Percentiles rank a stretch among this genome's conserved stretches.
Evolutionary conservation across 1,140 invertebrate species (phyloP).

Genomic region (Charaxes varanes): DNA sequence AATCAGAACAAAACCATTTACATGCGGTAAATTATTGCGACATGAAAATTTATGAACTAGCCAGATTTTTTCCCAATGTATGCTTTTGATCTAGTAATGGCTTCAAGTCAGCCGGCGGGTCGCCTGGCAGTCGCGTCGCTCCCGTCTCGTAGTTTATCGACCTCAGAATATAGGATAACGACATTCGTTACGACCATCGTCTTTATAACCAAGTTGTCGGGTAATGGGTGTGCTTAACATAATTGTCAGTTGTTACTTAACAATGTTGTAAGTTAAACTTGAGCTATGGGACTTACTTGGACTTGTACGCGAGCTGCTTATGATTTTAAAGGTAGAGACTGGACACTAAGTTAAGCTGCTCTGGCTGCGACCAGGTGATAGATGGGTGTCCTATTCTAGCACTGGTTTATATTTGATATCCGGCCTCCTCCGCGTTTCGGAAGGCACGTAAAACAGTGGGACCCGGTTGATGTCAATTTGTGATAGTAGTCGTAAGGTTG

Average conservation of each 20-base stretch:
- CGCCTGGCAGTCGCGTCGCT: constrained; percentile 37
- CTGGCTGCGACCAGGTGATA: no score
- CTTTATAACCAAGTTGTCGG: constrained; percentile 41
- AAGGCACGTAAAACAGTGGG: no score
- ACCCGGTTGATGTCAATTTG: no score
- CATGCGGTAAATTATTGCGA: constrained; percentile 1
- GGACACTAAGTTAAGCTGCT: no score
- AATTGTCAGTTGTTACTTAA: constrained; percentile 33
- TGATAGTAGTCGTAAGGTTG: no score
- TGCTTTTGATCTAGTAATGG: constrained; percentile 46
- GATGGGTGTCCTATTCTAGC: no score
- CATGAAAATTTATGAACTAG: constrained; percentile 26
- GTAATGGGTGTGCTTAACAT: constrained; percentile 44
- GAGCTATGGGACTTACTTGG: no score
- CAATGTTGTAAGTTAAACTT: no score
- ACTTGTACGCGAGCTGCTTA: no score
- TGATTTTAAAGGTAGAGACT: no score
- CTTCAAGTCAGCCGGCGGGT: constrained; percentile 39
- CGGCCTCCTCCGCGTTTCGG: no score
- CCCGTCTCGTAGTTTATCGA: constrained; percentile 50
- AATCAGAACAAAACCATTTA: background rate
- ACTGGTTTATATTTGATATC: no score
- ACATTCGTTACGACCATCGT: constrained; percentile 51
- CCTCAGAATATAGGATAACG: constrained; percentile 64
- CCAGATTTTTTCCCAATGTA: constrained; percentile 25